Evolutionary conservation across 1,140 invertebrate genomes (phyloP).

Genomic region (Globodera ellingtonae): DNA sequence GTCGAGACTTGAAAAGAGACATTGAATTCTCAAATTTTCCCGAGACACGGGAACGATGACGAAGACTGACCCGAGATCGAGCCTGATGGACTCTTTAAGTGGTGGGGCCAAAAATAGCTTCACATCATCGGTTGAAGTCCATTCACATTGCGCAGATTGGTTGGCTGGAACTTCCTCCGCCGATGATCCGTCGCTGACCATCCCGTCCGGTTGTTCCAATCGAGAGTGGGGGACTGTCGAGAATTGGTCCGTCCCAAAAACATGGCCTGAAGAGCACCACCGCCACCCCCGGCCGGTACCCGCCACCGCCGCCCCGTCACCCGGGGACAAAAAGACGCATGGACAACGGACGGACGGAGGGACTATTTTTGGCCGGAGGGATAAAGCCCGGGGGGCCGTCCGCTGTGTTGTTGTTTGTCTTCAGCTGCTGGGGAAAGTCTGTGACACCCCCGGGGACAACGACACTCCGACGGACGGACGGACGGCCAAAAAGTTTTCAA

Average conservation of each 20-base stretch:
- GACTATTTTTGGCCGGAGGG: neutral
- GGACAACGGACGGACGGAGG: neutral
- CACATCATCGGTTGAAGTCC: neutral
- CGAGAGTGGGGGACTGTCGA: neutral
- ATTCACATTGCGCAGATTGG: neutral
- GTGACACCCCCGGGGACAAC: neutral
- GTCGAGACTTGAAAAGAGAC: too few species aligned
- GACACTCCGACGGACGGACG: neutral
- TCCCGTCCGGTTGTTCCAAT: neutral
- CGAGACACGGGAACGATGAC: too few species aligned
- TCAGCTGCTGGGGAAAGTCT: neutral
- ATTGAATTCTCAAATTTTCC: too few species aligned
- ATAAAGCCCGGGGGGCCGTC: neutral
- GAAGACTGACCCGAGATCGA: too few species aligned
- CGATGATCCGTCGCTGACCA: neutral
- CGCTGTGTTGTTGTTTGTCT: conserved; percentile 4
- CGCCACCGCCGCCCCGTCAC: neutral
- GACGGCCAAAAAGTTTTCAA: neutral
- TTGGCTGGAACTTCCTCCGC: neutral
- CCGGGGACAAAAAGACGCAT: conserved; percentile 1
- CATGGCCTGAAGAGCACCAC: neutral
- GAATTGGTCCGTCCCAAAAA: neutral
- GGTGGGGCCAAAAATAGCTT: neutral
- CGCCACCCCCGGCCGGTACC: neutral
- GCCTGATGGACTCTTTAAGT: neutral